Percentiles rank a stretch among this genome's conserved stretches.
Conservation (phyloP, 2,888 invertebrate species). For the Apotomis capreana region DNA sequence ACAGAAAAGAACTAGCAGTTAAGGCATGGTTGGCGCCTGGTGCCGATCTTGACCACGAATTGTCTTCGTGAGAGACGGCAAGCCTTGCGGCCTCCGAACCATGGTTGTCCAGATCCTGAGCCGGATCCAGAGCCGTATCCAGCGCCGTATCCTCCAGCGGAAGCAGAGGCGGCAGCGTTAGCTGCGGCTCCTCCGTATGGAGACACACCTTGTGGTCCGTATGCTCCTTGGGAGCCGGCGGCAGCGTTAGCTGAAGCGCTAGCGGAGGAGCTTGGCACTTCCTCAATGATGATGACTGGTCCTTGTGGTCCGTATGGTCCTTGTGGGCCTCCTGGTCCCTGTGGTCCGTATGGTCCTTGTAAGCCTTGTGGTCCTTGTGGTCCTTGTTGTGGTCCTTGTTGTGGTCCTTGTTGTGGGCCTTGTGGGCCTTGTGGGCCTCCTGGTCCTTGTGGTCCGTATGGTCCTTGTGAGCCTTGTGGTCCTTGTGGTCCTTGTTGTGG, state of each 20-base stretch:
- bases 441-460: too few species aligned
- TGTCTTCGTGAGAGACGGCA: slow-evolving; percentile 63
- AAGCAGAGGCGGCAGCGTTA: slow-evolving; percentile 29
- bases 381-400: slow-evolving; percentile 13
- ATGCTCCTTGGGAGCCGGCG: not conserved
- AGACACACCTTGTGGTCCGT: not conserved
- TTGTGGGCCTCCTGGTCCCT: slow-evolving; percentile 13
- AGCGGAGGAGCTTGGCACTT: slow-evolving; percentile 28
- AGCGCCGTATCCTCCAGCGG: slow-evolving; percentile 34
- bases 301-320: slow-evolving; percentile 11
- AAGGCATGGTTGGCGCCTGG: slow-evolving; percentile 58
- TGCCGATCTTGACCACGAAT: slow-evolving; percentile 62
- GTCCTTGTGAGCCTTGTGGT: slow-evolving; percentile 5
- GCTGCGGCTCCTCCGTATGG: not conserved
- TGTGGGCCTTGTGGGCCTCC: too few species aligned
- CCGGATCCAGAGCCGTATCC: slow-evolving; percentile 13
- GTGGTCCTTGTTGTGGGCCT: slow-evolving; percentile 14
- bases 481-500: slow-evolving; percentile 3
- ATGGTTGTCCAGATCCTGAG: slow-evolving; percentile 20
- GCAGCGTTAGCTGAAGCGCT: slow-evolving; percentile 8
- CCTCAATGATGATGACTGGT: slow-evolving; percentile 42
- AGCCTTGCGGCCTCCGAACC: slow-evolving; percentile 54
- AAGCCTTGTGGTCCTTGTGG: slow-evolving; percentile 5
- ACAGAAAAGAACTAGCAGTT: slow-evolving; percentile 57
- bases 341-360: slow-evolving; percentile 30